Base-by-base conservation (phyloP, 2,113 vertebrate species). In the Anser cygnoides region DNA sequence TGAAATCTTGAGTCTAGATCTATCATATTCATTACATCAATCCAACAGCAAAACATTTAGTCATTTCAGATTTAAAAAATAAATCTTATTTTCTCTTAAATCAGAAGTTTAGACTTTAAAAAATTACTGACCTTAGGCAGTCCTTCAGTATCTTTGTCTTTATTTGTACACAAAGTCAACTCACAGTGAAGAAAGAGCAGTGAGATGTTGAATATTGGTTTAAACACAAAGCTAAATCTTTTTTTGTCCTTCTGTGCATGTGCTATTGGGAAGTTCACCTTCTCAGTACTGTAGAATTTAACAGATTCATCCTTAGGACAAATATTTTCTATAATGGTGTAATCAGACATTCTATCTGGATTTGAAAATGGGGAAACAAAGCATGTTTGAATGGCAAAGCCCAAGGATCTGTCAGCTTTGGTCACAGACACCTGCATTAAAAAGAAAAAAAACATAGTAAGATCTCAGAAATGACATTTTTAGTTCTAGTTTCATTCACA, bases 181-280 rank as follows among this genome's bases (percentile, higher is more conserved):
- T 99, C 98, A 4, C 99, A 99, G 91, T 99, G 99, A 66, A 99
- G 98, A 92, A 99, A 99, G 39, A 99, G 98, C 78, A 98, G 89
- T 0, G 98, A 98, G 52, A 91, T 93, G 63, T 99, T 99, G 93
- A 99, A 98, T 94, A 98, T 41, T 0, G 99, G 97, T 97, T 98
- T 99, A 97, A 99, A 99, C 80, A 96, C 97, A 95, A 99, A 99
- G 92, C 99, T 99, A 98, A 99, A 99, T 11, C 97, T 97, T 94
- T 99, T 99, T 92, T 96, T 99, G 50, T 99, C 98, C 14, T 89
- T 97, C 85, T 98, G 98, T 6, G 96, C 88, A 3, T 96, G 95
- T 6, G 90, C 92, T 39, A 97, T 26, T 1, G 94, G 97, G 86
- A 98, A 97, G 68, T 98, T 97, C 15, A 97, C 80, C 62, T 68